Evolutionary conservation across 2,888 invertebrate genomes (phyloP).

Genomic region (Mythimna lalbum): DNA sequence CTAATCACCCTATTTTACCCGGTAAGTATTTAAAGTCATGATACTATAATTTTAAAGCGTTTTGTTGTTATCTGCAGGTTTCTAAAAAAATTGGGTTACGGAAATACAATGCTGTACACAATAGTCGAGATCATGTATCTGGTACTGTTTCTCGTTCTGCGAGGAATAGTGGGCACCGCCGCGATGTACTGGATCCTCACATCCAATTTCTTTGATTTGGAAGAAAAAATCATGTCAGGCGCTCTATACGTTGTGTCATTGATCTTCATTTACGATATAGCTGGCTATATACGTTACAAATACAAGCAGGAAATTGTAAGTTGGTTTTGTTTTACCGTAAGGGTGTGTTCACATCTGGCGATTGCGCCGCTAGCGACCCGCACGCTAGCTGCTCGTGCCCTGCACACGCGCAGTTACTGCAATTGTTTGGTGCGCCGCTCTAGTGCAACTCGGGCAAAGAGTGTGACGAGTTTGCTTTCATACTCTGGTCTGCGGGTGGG

Average conservation of each 20-base stretch:
- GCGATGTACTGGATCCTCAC: conserved; percentile 82
- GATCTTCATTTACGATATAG: conserved; percentile 84
- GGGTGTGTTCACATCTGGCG: too few species aligned
- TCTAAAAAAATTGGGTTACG: conserved; percentile 87
- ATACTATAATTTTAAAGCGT: too few species aligned
- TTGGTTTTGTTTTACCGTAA: conserved; percentile 43
- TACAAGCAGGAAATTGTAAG: conserved; percentile 82
- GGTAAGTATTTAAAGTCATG: too few species aligned
- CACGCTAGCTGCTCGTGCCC: too few species aligned
- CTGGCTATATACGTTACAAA: conserved; percentile 82
- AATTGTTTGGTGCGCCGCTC: too few species aligned
- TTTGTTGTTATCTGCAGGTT: conserved; percentile 79
- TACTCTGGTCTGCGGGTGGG: too few species aligned
- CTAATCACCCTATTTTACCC: too few species aligned
- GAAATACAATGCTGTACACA: conserved; percentile 81
- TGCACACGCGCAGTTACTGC: too few species aligned
- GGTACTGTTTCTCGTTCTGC: conserved; percentile 83
- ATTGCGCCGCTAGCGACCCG: too few species aligned
- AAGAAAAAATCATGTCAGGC: conserved; percentile 80
- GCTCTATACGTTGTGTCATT: conserved; percentile 84
- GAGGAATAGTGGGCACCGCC: conserved; percentile 89
- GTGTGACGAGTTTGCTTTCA: too few species aligned
- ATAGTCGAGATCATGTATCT: conserved; percentile 89
- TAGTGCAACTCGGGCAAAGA: too few species aligned
- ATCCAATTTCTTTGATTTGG: conserved; percentile 81